Conservation (phyloP, 2,113 vertebrate genomes). For the Prionailurus viverrinus region DNA sequence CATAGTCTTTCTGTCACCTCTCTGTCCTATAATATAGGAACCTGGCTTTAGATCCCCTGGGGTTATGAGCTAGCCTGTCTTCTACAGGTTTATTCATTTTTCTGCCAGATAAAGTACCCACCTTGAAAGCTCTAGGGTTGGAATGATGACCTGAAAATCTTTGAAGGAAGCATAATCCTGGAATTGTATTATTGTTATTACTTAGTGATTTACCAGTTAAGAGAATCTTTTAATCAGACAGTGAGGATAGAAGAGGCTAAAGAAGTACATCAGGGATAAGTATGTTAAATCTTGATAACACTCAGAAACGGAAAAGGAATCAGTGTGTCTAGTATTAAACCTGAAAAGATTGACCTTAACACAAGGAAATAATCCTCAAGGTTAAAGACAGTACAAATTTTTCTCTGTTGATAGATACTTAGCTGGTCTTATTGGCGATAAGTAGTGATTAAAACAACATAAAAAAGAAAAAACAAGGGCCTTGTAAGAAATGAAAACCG, state of each 20-base stretch:
- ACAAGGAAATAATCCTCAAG: neutral
- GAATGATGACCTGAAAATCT: neutral
- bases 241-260: neutral
- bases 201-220: neutral
- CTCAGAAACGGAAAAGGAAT: neutral
- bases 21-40: neutral
- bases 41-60: neutral
- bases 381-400: neutral
- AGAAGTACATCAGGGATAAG: neutral
- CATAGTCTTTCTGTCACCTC: neutral
- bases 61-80: neutral
- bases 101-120: neutral
- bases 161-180: neutral
- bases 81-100: neutral
- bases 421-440: neutral
- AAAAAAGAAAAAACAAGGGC: neutral
- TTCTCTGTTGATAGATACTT: neutral
- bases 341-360: neutral
- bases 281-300: neutral
- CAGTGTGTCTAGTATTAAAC: neutral
- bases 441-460: neutral
- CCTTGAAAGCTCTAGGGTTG: neutral
- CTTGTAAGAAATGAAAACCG: neutral
- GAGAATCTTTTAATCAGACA: neutral
- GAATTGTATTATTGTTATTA: neutral